phyloP scores from a whole-genome alignment of 2,888 invertebrate species.

The Diogma glabrata region DNA sequence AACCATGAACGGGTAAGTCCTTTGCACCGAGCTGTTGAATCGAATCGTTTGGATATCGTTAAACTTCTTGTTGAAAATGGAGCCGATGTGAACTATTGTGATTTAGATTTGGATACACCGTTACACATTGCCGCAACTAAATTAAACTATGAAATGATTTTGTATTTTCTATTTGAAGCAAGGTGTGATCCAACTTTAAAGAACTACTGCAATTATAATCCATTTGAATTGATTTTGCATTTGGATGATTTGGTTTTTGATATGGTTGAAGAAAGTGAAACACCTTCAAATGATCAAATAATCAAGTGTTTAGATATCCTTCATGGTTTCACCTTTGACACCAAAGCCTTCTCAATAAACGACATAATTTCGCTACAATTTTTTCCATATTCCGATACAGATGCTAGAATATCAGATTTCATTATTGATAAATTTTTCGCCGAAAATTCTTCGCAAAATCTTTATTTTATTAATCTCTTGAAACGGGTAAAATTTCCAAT shows the following conservation, averaged over 20 bases:
- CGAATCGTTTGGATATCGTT: slow-evolving; percentile 13
- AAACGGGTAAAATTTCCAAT: background rate
- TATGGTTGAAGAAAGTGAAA: background rate
- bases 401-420: too few species aligned
- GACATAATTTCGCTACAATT: too few species aligned
- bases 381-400: too few species aligned
- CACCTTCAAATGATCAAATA: background rate
- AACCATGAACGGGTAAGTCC: slow-evolving; percentile 15
- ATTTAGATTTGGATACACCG: slow-evolving; percentile 15
- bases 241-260: background rate
- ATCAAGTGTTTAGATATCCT: background rate
- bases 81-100: slow-evolving; percentile 12
- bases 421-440: background rate
- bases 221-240: slow-evolving; percentile 5
- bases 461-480: background rate
- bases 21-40: slow-evolving; percentile 13
- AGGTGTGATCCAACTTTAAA: slow-evolving; percentile 10
- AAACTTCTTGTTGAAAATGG: slow-evolving; percentile 14
- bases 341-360: background rate
- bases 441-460: background rate
- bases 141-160: slow-evolving; percentile 13
- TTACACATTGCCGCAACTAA: slow-evolving; percentile 13
- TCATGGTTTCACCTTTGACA: background rate
- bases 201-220: slow-evolving; percentile 12
- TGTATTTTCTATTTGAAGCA: slow-evolving; percentile 12